Base-by-base conservation (phyloP, 2,888 invertebrate species). In the Dynastes grantii region DNA sequence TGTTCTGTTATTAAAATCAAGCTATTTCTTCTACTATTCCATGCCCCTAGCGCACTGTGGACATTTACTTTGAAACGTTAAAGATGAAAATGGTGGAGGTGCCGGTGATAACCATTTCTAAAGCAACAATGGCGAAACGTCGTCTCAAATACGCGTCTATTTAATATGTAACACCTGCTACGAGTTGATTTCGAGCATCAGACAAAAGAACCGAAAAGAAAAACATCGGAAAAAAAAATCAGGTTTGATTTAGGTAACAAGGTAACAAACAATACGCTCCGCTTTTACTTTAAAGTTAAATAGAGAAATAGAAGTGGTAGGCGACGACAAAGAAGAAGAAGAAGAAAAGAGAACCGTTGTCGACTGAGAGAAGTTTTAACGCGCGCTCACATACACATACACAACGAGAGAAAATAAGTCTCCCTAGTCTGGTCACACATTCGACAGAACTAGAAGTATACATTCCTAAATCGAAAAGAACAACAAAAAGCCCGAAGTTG, bases 401-500 rank as follows among this genome's bases (percentile, higher is more conserved):
- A 37, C 32, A 37, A 5, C 32, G 40, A 45, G 22, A 51, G 68
- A 68, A 82, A 83, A 84, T 82, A 80, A 80, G 83, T 83, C 83
- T 83, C 82, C 81, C 81, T 73, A 86, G 85, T 85, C 86, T 83
- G 85, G 86, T 86, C 86, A 86, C 85, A 86, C 84, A 84, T 84
- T 80, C 80, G 77, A 77, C 78, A 83, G 76, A 81, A 85, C 84
- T 84, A 81, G 82, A 83, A 84, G 84, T 85, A 84, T 85, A 84
- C 85, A 84, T 83, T 81, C 81, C 83, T 81, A 84, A 86, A 86
- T 86, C 85, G 84, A 85, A 85, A 86, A 86, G 86, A 86, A 86
- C 86, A 86, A 86, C 86, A 86, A 85, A 86, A 85, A 86, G 63
- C 85, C 84, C 83, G 83, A 85, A 85, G 84, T 86, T 84, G 81